phyloP scores from a whole-genome alignment of 2,888 invertebrate species.

The Scrobipalpa atriplicella region DNA sequence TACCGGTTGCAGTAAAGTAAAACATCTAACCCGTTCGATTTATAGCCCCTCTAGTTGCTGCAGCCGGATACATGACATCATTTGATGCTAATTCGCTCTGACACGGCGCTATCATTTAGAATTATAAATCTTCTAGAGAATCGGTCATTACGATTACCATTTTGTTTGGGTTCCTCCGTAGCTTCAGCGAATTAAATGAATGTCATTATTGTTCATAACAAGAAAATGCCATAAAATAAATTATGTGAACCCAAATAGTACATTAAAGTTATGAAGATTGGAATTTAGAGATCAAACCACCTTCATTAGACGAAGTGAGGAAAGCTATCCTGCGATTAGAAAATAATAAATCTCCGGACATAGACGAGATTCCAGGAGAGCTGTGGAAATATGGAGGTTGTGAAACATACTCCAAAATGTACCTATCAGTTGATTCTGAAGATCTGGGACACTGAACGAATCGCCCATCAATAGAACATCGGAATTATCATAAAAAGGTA shows the following conservation, averaged over 20 bases:
- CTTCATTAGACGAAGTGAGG: neutral
- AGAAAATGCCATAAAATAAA: no score
- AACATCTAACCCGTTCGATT: conserved; percentile 69
- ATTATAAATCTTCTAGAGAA: conserved; percentile 61
- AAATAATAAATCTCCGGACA: conserved; percentile 2
- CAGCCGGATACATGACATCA: conserved; percentile 76
- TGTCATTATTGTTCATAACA: neutral
- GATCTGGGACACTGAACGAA: conserved; percentile 18
- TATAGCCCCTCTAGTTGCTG: conserved; percentile 64
- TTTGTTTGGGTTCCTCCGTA: conserved; percentile 41
- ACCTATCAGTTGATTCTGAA: neutral
- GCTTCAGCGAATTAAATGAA: conserved; percentile 8
- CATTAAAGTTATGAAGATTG: neutral
- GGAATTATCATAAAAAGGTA: conserved; percentile 28
- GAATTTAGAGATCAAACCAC: neutral
- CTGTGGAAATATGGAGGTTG: conserved; percentile 9
- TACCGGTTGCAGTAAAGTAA: conserved; percentile 69
- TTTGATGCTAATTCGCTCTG: conserved; percentile 70
- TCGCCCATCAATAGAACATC: conserved; percentile 20
- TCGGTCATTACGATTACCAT: conserved; percentile 50
- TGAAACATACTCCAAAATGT: no score
- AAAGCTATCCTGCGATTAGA: conserved; percentile 5
- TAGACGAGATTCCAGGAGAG: neutral
- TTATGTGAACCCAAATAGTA: no score
- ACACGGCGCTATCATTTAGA: conserved; percentile 60